Evolutionary conservation across 2,113 vertebrate genomes (phyloP).

Genomic region (Entosphenus tridentatus): DNA sequence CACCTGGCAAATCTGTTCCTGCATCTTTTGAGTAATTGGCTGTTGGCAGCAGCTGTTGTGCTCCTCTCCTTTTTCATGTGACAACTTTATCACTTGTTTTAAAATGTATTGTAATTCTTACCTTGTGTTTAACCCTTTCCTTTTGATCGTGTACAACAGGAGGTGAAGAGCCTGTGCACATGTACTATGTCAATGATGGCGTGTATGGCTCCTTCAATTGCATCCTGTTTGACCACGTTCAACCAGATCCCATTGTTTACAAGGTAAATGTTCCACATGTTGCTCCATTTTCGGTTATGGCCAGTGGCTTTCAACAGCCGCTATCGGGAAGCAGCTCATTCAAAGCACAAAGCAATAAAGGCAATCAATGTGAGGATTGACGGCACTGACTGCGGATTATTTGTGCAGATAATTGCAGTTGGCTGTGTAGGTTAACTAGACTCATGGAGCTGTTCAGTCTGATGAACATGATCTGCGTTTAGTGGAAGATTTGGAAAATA

Average conservation of each 20-base stretch:
- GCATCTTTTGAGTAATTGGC: background rate
- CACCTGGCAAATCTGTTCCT: no score
- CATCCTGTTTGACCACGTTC: conserved; percentile 77
- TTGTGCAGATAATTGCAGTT: no score
- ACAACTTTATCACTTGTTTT: background rate
- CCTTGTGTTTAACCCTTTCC: background rate
- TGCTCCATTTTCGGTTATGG: no score
- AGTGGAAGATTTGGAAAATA: no score
- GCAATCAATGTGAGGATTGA: no score
- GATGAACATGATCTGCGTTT: no score
- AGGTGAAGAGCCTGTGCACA: conserved; percentile 43
- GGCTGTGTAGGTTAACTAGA: no score
- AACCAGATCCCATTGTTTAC: conserved; percentile 51
- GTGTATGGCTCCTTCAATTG: conserved; percentile 98
- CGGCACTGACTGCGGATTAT: no score
- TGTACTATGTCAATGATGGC: conserved; percentile 95
- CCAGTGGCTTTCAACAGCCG: no score
- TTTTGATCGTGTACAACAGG: background rate
- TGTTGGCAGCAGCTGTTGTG: background rate
- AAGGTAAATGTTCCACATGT: conserved; percentile 30
- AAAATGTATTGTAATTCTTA: background rate
- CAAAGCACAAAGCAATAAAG: no score
- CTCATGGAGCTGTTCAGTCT: no score
- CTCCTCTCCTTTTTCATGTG: background rate
- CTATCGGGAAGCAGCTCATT: no score